Percentiles rank a stretch among this genome's conserved stretches.
Evolutionary conservation across 2,797 vertebrate species (phyloP).

Genomic region (Vespertilio murinus): DNA sequence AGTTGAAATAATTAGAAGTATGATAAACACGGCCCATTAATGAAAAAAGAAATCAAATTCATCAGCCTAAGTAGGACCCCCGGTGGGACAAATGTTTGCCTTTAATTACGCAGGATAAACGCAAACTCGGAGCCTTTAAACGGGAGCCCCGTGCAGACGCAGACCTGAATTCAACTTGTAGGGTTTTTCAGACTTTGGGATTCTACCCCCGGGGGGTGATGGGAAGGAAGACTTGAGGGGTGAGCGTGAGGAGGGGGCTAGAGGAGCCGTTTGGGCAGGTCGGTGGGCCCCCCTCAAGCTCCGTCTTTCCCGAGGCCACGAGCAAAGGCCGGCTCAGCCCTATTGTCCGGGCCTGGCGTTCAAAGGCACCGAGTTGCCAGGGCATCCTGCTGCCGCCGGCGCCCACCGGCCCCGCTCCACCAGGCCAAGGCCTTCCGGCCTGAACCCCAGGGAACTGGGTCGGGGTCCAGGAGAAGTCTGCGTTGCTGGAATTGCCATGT

Average conservation of each 20-base stretch:
- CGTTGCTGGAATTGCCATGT: background rate
- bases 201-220: background rate
- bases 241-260: background rate
- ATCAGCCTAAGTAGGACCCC: slow-evolving; percentile 88
- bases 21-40: slow-evolving; percentile 88
- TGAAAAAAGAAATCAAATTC: slow-evolving; percentile 87
- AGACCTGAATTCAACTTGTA: slow-evolving; percentile 71
- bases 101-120: slow-evolving; percentile 87
- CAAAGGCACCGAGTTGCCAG: slow-evolving; percentile 72
- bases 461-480: background rate
- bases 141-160: slow-evolving; percentile 45
- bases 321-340: slow-evolving; percentile 68
- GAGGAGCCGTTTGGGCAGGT: background rate
- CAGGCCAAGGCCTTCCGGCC: background rate
- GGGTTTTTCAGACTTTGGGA: slow-evolving; percentile 47
- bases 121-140: slow-evolving; percentile 81
- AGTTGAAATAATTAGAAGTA: slow-evolving; percentile 88
- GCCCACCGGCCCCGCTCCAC: background rate
- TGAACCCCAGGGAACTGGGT: background rate
- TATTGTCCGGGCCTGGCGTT: slow-evolving; percentile 77
- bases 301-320: slow-evolving; percentile 64
- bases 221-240: background rate
- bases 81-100: slow-evolving; percentile 85
- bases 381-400: background rate
- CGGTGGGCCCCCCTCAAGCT: slow-evolving; percentile 48